Base-by-base conservation (phyloP, 2,888 invertebrate species). In the Xestia xanthographa region DNA sequence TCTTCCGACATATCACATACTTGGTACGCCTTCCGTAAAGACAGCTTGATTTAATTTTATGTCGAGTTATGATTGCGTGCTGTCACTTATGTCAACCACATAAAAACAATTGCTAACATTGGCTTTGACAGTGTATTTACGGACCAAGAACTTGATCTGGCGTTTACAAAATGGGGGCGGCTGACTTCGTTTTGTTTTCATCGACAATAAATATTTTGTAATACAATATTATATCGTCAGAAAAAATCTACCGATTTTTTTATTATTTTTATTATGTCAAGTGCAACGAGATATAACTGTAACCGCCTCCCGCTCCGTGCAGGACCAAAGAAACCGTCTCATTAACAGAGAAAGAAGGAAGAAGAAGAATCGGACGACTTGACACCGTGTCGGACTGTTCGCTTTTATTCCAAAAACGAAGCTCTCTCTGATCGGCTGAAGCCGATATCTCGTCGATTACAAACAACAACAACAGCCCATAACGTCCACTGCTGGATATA, bases 81-180 rank as follows among this genome's bases (percentile, higher is more conserved):
- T 73, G 45, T 58, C 29, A 72, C 26, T 56, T 74, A 17, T 58
- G 34, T 11, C 26, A 74, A 43, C 43, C 45, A 73, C 74, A 34
- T 56, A 45, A 17, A 17, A 26, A 72, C 53, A 45, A 73, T 22
- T 6, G 22, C 5, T 20, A 26, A 45, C 26, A 26, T 48, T 12
- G 29, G 8, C 4, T 38, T 60, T 29, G 38, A 38, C 58, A 75
- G 8, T 1, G 26, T 17, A n/a, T 60, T 45, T 48, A 75, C 5
- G 5, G 29, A 48, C 22, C 22, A 29, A 9, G 0, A n/a, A 34
- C 8, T n/a, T 26, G 38, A 17, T 70, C 26, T 45, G n/a, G 12
- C 17, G 8, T 45, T 68, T n/a, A n/a, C 20, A 69, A 34, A 22
- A 34, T 5, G 17, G 43, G 22, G 11, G 29, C 43, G 1, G 29